Evolutionary conservation across 2,113 vertebrate genomes (phyloP).

Genomic region (Microcebus murinus): DNA sequence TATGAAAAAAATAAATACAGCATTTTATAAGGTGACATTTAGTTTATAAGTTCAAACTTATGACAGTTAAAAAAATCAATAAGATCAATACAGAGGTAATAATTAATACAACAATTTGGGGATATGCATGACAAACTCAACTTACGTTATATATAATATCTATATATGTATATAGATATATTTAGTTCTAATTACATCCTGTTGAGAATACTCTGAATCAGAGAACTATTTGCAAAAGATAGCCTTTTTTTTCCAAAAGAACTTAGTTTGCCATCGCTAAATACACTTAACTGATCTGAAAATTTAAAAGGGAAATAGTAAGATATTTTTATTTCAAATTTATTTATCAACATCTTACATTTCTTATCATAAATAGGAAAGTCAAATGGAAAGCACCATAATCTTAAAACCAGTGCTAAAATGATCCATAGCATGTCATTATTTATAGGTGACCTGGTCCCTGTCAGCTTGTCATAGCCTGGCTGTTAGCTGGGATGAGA

Average conservation of each 20-base stretch:
- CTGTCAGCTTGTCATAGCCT: neutral
- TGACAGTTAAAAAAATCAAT: neutral
- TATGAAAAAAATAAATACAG: neutral
- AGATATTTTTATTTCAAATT: neutral
- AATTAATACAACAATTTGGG: neutral
- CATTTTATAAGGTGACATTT: neutral
- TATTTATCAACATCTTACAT: neutral
- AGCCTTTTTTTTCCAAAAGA: neutral
- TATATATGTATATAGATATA: neutral
- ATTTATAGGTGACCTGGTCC: neutral
- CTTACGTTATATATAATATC: neutral
- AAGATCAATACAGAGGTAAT: neutral
- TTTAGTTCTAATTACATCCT: neutral
- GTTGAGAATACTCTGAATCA: neutral
- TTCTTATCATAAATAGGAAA: neutral
- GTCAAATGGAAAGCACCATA: neutral
- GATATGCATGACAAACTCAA: neutral
- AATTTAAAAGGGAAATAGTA: neutral
- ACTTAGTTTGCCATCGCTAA: neutral
- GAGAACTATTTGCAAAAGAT: neutral
- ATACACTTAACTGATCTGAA: neutral
- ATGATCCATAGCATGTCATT: neutral
- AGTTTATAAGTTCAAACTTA: neutral
- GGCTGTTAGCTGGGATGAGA: neutral
- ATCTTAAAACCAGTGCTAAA: neutral